phyloP scores from a whole-genome alignment of 2,797 vertebrate species.

The Characodon lateralis region DNA sequence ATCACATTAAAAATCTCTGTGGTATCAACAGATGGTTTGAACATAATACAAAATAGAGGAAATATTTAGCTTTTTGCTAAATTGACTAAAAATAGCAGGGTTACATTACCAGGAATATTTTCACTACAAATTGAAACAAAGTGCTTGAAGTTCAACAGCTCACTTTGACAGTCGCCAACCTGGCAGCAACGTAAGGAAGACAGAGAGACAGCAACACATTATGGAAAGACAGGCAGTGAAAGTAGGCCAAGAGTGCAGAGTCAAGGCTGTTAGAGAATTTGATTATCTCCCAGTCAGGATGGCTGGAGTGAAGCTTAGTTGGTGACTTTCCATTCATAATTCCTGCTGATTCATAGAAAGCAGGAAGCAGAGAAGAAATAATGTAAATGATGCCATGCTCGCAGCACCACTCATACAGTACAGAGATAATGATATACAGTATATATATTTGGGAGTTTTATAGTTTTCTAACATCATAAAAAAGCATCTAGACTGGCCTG shows the following conservation, averaged over 20 bases:
- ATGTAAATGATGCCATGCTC: slow-evolving; percentile 6
- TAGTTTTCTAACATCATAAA: background rate
- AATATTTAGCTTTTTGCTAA: background rate
- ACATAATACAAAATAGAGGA: background rate
- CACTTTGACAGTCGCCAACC: slow-evolving; percentile 25
- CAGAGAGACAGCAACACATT: slow-evolving; percentile 9
- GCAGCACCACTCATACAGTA: background rate
- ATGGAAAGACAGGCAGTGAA: slow-evolving; percentile 21
- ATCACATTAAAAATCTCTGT: background rate
- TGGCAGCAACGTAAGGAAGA: slow-evolving; percentile 20
- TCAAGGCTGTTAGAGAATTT: slow-evolving; percentile 59
- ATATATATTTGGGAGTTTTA: background rate
- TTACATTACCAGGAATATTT: slow-evolving; percentile 2
- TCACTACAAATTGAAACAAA: background rate
- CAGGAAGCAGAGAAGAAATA: slow-evolving; percentile 9
- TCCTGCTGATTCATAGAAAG: slow-evolving; percentile 29
- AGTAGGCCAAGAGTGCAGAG: slow-evolving; percentile 48
- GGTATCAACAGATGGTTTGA: background rate
- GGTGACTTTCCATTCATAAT: slow-evolving; percentile 36
- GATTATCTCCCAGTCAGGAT: slow-evolving; percentile 48
- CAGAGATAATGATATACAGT: background rate
- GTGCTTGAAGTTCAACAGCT: slow-evolving; percentile 35
- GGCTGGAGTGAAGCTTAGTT: slow-evolving; percentile 42
- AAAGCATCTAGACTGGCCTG: background rate
- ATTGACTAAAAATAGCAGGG: background rate